Base-by-base conservation (phyloP, 2,797 vertebrate species). In the Parambassis ranga region DNA sequence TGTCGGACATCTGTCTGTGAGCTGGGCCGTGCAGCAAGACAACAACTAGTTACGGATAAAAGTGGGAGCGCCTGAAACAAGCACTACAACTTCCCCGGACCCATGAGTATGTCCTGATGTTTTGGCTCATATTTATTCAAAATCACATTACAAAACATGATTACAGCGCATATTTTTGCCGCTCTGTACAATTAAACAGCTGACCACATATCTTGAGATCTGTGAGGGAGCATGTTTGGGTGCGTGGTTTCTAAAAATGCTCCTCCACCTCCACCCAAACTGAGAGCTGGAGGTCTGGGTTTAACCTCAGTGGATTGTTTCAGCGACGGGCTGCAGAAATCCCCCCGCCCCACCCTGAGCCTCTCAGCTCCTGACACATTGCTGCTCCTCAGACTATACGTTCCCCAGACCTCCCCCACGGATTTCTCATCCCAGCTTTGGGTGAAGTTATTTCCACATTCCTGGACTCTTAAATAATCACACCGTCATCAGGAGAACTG, bases 391-490 rank as follows among this genome's bases (percentile, higher is more conserved):
- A 19, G n/a, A 38, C 41, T 46, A 19, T 36, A 8, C 8, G 6
- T 15, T 63, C 65, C 56, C 41, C 74, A 68, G 55, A 78, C 58
- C 61, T 79, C 70, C 75, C 70, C 72, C 33, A 49, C 59, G 42
- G 20, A 15, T 41, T 53, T 48, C 44, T 61, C 71, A 51, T 59
- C 62, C 68, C 60, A 27, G 51, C 47, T 55, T 44, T 26, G 61
- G 48, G 14, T 27, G 77, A 72, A 50, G 60, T 71, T 55, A 67
- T 77, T 75, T 79, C 72, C 79, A 79, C 77, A 86, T 84, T 79
- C 77, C 61, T 73, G 64, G 33, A 46, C 30, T 16, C 47, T 72
- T 38, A 70, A 74, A 66, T 38, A 74, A 60, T 39, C 38, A 10
- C 18, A 1, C 13, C 11, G 24, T 38, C 38, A 31, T 41, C 41